Evolutionary conservation across 2,888 invertebrate genomes (phyloP).

Genomic region (Falcaria lacertinaria): DNA sequence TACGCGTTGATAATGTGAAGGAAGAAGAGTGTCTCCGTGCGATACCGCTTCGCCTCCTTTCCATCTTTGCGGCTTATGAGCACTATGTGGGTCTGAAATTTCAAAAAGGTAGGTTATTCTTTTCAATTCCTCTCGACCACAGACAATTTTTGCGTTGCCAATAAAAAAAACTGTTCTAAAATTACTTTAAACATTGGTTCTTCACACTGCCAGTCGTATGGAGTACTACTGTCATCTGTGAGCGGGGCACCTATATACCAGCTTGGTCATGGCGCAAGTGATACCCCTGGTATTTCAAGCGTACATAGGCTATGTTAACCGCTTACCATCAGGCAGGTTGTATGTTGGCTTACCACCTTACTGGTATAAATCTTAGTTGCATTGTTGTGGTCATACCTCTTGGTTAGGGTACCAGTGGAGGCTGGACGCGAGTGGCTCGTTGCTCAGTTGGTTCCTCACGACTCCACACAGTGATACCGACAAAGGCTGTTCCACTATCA

Average conservation of each 20-base stretch:
- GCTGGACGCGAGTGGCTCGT: conserved; percentile 83
- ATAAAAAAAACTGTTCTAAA: too few species aligned
- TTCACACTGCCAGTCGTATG: too few species aligned
- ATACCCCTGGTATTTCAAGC: too few species aligned
- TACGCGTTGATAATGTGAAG: conserved; percentile 93
- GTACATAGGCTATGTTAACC: too few species aligned
- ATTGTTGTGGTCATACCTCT: conserved; percentile 60
- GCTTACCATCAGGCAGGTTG: too few species aligned
- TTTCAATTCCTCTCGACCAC: too few species aligned
- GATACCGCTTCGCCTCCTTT: conserved; percentile 55
- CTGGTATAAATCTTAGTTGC: background rate
- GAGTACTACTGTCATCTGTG: too few species aligned
- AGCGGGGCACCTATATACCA: too few species aligned
- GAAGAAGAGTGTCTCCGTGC: conserved; percentile 86
- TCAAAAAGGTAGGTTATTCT: too few species aligned
- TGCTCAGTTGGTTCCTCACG: conserved; percentile 80
- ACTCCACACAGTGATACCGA: conserved; percentile 83
- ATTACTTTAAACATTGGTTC: too few species aligned
- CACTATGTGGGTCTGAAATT: conserved; percentile 83
- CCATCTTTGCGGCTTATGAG: conserved; percentile 82
- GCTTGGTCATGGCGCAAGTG: too few species aligned
- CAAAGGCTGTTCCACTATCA: conserved; percentile 94
- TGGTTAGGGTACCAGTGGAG: conserved; percentile 88
- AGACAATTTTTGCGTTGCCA: too few species aligned
- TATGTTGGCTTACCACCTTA: conserved; percentile 3